phyloP scores from a whole-genome alignment of 2,888 invertebrate species.

The Heliothis peltigera region DNA sequence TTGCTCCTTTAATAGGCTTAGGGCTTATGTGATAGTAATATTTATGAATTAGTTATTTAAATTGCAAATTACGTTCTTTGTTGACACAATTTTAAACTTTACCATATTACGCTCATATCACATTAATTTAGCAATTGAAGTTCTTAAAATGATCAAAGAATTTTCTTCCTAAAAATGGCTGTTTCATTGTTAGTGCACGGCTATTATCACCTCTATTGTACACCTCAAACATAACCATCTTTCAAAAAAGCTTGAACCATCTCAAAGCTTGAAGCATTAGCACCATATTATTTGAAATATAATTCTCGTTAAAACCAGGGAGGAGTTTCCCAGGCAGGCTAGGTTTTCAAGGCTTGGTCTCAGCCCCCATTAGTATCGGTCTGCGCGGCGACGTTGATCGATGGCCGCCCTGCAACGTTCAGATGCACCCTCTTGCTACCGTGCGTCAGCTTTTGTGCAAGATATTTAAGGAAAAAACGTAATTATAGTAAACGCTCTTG shows the following conservation, averaged over 20 bases:
- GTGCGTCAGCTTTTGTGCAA: constrained; percentile 49
- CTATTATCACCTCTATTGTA: background rate
- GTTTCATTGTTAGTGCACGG: background rate
- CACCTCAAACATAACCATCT: constrained; percentile 4
- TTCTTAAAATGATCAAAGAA: background rate
- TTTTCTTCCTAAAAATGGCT: background rate
- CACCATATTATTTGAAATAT: constrained; percentile 58
- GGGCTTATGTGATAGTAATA: background rate
- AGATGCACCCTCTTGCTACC: constrained; percentile 66
- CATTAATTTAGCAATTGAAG: background rate
- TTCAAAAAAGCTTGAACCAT: constrained; percentile 13
- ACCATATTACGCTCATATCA: background rate
- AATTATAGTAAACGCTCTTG: constrained; percentile 14
- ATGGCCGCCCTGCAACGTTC: constrained; percentile 69
- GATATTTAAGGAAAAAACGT: constrained; percentile 32
- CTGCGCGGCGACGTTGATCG: constrained; percentile 79
- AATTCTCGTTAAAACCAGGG: constrained; percentile 55
- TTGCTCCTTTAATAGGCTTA: background rate
- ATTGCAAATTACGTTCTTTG: background rate
- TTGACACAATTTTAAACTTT: too few species aligned
- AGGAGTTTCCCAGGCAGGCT: constrained; percentile 55
- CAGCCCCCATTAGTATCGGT: constrained; percentile 79
- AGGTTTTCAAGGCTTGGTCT: constrained; percentile 69
- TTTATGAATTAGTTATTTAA: too few species aligned
- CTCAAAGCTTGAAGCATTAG: constrained; percentile 25